phyloP scores from a whole-genome alignment of 1,140 invertebrate species.

The Anthonomus grandis region DNA sequence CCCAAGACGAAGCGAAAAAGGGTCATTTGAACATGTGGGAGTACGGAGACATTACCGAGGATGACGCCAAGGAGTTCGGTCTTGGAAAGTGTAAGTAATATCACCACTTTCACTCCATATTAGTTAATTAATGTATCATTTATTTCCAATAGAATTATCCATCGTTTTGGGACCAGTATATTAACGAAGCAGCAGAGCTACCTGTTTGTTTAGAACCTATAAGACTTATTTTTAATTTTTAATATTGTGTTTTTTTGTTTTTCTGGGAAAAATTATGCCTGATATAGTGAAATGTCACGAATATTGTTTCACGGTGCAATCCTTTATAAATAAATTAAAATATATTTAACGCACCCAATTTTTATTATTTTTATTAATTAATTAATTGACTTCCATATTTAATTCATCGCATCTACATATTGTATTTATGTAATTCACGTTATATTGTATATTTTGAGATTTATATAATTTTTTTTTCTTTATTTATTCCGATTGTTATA shows the following conservation, averaged over 20 bases:
- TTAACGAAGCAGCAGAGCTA: conserved; percentile 15
- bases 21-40: conserved; percentile 87
- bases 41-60: conserved; percentile 94
- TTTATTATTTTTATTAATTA: neutral
- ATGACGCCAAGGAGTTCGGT: conserved; percentile 90
- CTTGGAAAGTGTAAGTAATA: conserved; percentile 35
- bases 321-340: neutral
- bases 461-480: neutral
- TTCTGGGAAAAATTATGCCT: neutral
- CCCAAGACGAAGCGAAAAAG: conserved; percentile 81
- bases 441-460: conserved; percentile 1
- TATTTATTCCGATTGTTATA: neutral
- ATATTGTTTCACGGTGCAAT: too few species aligned
- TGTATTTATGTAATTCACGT: neutral
- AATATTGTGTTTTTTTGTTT: neutral
- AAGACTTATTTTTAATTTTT: conserved; percentile 14
- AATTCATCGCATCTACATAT: neutral
- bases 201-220: conserved; percentile 7
- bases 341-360: neutral
- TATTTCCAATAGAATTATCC: neutral
- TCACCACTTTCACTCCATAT: neutral
- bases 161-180: conserved; percentile 1
- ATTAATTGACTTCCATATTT: neutral
- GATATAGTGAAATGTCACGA: too few species aligned
- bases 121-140: neutral